Evolutionary conservation across 2,888 invertebrate species (phyloP).

Genomic region (Stenolophus ochropezus): DNA sequence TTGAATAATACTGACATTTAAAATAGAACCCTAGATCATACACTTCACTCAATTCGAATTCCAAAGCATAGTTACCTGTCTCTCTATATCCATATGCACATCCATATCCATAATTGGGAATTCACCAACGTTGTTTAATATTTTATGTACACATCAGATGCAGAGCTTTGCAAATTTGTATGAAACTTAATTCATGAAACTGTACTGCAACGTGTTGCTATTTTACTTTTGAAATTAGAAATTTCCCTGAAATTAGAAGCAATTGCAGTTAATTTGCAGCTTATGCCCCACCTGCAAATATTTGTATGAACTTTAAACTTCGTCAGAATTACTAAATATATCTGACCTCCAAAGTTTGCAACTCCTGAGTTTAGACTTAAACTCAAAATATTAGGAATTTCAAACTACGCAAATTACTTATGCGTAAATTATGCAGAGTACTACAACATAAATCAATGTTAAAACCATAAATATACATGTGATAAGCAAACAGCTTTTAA

Average conservation of each 20-base stretch:
- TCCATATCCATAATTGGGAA: too few species aligned
- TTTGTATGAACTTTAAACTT: constrained; percentile 6
- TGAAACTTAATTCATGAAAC: too few species aligned
- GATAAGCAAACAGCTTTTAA: constrained; percentile 12
- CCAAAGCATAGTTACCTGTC: too few species aligned
- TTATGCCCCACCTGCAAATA: background rate
- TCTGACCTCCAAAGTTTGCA: constrained; percentile 28
- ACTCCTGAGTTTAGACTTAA: background rate
- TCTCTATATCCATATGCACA: too few species aligned
- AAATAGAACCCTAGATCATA: too few species aligned
- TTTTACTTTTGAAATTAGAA: background rate
- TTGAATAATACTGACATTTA: too few species aligned
- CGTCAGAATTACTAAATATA: constrained; percentile 26
- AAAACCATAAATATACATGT: background rate
- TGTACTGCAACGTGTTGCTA: too few species aligned
- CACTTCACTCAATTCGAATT: too few species aligned
- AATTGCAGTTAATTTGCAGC: constrained; percentile 4
- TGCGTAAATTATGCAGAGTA: constrained; percentile 14
- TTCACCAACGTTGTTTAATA: too few species aligned
- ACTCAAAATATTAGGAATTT: background rate
- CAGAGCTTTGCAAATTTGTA: too few species aligned
- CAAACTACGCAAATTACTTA: constrained; percentile 18
- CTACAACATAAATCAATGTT: constrained; percentile 25
- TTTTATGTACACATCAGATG: too few species aligned
- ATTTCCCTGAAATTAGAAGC: constrained; percentile 5